These are phyloP conservation scores for Hydractinia echinata DNA, from an alignment of 30 jellyfish, hydroid and myxozoan species.

Conservation along the genomic window DNA sequence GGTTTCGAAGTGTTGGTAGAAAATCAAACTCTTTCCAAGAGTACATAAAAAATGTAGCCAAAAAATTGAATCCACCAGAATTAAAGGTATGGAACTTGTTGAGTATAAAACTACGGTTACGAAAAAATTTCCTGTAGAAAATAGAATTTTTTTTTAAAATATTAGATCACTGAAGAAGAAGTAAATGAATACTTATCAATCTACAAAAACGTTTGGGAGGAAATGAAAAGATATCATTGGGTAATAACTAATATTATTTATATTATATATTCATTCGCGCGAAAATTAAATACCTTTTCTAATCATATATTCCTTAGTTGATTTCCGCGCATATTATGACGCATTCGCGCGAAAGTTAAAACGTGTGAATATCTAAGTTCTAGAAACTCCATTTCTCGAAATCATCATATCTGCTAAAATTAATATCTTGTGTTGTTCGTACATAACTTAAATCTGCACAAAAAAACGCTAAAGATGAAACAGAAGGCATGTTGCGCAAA, in stretches of 20 bases:
- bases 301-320: too few species aligned
- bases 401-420: too few species aligned
- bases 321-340: too few species aligned
- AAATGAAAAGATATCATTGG: constrained; percentile 18
- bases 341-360: too few species aligned
- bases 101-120: not conserved
- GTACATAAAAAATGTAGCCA: not conserved
- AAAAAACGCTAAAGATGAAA: not conserved
- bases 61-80: not conserved
- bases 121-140: not conserved
- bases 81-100: not conserved
- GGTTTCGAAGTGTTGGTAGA: constrained; percentile 18
- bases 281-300: too few species aligned
- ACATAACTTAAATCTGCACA: not conserved
- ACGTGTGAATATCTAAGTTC: too few species aligned
- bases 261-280: too few species aligned
- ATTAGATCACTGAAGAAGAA: constrained; percentile 10
- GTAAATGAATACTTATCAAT: constrained; percentile 2
- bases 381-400: too few species aligned
- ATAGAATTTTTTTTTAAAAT: not conserved
- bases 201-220: constrained; percentile 18
- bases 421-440: too few species aligned
- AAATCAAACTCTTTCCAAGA: not conserved
- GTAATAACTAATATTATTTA: not conserved
- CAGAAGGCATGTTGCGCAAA: too few species aligned